Evolutionary conservation across 2,888 invertebrate species (phyloP).

Genomic region (Tachina grossa): DNA sequence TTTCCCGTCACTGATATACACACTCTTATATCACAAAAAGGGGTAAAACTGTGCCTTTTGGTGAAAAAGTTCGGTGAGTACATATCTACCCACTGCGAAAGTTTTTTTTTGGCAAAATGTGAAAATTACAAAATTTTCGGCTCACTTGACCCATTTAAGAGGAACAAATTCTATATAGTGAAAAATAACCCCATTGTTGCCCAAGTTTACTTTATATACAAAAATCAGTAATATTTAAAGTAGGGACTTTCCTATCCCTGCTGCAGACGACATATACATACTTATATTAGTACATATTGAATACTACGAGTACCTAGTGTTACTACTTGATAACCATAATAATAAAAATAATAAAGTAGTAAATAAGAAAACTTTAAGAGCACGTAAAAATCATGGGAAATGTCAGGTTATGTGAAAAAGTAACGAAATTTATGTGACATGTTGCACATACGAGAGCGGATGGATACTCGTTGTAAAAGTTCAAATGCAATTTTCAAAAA

Average conservation of each 20-base stretch:
- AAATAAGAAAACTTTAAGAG: conserved; percentile 49
- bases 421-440: conserved; percentile 50
- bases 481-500: conserved; percentile 17
- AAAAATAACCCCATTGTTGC: too few relatives aligned
- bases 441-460: conserved; percentile 39
- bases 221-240: too few relatives aligned
- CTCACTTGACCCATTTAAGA: too few relatives aligned
- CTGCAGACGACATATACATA: not conserved
- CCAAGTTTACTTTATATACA: too few relatives aligned
- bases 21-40: too few relatives aligned
- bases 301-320: conserved; percentile 5
- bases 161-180: too few relatives aligned
- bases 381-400: conserved; percentile 64
- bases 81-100: too few relatives aligned
- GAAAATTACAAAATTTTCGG: too few relatives aligned
- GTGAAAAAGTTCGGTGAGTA: too few relatives aligned
- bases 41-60: too few relatives aligned
- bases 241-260: conserved; percentile 12
- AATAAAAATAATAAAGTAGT: conserved; percentile 46
- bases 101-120: too few relatives aligned
- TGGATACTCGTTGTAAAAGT: conserved; percentile 1
- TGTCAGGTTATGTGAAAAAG: conserved; percentile 58
- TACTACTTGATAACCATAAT: conserved; percentile 35
- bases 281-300: not conserved
- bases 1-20: too few relatives aligned